Evolutionary conservation across 2,888 invertebrate species (phyloP).

Genomic region (Lasioglossum morio): DNA sequence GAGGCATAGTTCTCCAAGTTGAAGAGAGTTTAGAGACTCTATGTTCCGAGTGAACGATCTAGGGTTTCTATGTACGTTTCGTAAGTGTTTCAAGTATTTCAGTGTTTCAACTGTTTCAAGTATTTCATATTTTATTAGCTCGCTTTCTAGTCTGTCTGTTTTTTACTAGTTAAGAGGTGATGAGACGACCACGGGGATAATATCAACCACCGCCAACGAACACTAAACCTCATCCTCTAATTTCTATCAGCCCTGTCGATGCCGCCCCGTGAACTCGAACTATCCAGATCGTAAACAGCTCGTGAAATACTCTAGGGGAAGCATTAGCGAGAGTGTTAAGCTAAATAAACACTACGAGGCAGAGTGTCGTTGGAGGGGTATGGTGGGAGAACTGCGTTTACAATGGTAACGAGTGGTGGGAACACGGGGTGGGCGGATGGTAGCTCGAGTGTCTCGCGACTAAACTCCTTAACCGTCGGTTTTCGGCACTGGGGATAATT

Average conservation of each 20-base stretch:
- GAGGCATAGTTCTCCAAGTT: not conserved
- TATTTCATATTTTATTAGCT: not conserved
- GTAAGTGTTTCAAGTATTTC: not conserved
- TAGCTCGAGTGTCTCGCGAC: slow-evolving; percentile 42
- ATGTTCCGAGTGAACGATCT: no score
- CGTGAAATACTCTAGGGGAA: slow-evolving; percentile 67
- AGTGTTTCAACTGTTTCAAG: not conserved
- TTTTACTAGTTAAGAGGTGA: not conserved
- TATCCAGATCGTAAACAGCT: slow-evolving; percentile 71
- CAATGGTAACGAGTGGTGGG: slow-evolving; percentile 67
- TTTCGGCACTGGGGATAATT: slow-evolving; percentile 49
- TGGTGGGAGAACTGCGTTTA: slow-evolving; percentile 57
- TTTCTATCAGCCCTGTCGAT: slow-evolving; percentile 4
- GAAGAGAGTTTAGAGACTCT: not conserved
- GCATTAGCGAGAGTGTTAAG: slow-evolving; percentile 80
- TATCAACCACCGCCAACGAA: not conserved
- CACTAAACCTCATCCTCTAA: no score
- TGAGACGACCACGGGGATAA: not conserved
- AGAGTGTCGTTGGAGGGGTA: not conserved
- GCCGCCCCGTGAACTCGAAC: slow-evolving; percentile 29
- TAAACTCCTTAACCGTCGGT: slow-evolving; percentile 52
- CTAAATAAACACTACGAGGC: slow-evolving; percentile 77
- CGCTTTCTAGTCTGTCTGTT: no score
- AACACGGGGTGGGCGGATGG: slow-evolving; percentile 31
- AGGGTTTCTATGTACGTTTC: not conserved